A percentile compares a stretch with the other conserved stretches of the same genome.
Conservation (phyloP, 2,797 vertebrate species). For the Menidia menidia region DNA sequence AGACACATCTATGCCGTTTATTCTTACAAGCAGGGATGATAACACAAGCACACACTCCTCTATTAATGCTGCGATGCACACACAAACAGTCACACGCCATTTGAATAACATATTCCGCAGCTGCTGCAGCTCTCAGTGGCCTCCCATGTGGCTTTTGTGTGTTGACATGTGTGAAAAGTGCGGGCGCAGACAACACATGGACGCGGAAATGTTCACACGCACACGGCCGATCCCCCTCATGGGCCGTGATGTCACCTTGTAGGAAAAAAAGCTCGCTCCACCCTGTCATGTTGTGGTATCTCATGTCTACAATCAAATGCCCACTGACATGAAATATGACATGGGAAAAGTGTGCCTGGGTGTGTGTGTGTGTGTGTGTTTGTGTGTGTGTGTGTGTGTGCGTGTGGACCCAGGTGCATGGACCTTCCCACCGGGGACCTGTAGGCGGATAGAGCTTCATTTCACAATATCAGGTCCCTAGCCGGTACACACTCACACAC, state of each 20-base stretch:
- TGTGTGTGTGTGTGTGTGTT: slow-evolving; percentile 33
- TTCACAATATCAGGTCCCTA: slow-evolving; percentile 57
- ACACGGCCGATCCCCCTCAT: slow-evolving; percentile 51
- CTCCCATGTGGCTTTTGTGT: slow-evolving; percentile 81
- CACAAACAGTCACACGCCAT: slow-evolving; percentile 74
- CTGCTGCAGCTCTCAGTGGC: slow-evolving; percentile 78
- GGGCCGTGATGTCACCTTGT: slow-evolving; percentile 74
- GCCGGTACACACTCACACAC: slow-evolving; percentile 37
- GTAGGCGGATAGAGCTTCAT: slow-evolving; percentile 68
- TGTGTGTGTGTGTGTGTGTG: slow-evolving; percentile 2
- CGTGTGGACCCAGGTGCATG: slow-evolving; percentile 76
- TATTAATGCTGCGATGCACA: slow-evolving; percentile 53
- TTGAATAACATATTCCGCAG: slow-evolving; percentile 84
- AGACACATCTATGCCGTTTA: slow-evolving; percentile 77
- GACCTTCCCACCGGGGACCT: slow-evolving; percentile 73
- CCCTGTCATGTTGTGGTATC: slow-evolving; percentile 76
- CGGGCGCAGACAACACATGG: slow-evolving; percentile 63
- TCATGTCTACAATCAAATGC: slow-evolving; percentile 69
- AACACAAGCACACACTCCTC: slow-evolving; percentile 37
- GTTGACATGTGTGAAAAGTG: slow-evolving; percentile 81
- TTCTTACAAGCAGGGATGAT: slow-evolving; percentile 78
- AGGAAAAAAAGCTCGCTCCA: slow-evolving; percentile 63
- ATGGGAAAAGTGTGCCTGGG: slow-evolving; percentile 23
- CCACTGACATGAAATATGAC: slow-evolving; percentile 77
- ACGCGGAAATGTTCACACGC: slow-evolving; percentile 30